Evolutionary conservation across 2,797 vertebrate genomes (phyloP).

Genomic region (Numenius phaeopus): DNA sequence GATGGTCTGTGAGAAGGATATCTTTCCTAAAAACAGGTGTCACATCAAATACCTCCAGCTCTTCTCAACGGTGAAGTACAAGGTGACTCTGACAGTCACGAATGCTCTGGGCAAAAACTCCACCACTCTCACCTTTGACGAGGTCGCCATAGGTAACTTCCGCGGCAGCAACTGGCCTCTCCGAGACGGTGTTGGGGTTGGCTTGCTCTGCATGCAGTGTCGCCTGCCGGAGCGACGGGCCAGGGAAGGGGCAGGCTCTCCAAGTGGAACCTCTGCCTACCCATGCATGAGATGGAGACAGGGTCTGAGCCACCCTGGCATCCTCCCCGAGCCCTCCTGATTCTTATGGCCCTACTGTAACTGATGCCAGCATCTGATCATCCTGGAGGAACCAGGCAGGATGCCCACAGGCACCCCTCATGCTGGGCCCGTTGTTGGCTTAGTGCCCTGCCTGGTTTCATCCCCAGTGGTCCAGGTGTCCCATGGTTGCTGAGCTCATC

Average conservation of each 20-base stretch:
- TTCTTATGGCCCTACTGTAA: neutral
- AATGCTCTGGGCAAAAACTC: conserved; percentile 91
- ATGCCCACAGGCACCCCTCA: neutral
- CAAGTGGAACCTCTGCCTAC: neutral
- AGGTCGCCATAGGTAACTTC: conserved; percentile 90
- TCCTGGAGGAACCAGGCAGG: neutral
- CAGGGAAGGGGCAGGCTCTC: neutral
- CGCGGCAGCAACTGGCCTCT: neutral
- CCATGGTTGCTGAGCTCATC: neutral
- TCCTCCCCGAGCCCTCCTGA: rapidly evolving
- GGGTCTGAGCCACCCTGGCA: neutral
- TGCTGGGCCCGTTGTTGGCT: neutral
- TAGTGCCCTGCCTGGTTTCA: neutral
- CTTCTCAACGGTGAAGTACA: conserved; percentile 93
- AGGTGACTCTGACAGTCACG: conserved; percentile 91
- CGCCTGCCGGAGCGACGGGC: rapidly evolving
- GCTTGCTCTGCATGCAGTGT: neutral
- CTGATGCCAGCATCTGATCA: neutral
- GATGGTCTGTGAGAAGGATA: conserved; percentile 90
- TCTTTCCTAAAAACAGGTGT: conserved; percentile 92
- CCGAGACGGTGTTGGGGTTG: neutral
- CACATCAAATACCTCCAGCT: conserved; percentile 93
- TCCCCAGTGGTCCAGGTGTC: neutral
- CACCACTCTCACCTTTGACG: conserved; percentile 87
- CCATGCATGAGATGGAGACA: neutral